A percentile compares a stretch with the other conserved stretches of the same genome.
These are phyloP conservation scores for Halcyon badia DNA, from an alignment of 2,797 vertebrate genomes.

Conservation along the genomic window DNA sequence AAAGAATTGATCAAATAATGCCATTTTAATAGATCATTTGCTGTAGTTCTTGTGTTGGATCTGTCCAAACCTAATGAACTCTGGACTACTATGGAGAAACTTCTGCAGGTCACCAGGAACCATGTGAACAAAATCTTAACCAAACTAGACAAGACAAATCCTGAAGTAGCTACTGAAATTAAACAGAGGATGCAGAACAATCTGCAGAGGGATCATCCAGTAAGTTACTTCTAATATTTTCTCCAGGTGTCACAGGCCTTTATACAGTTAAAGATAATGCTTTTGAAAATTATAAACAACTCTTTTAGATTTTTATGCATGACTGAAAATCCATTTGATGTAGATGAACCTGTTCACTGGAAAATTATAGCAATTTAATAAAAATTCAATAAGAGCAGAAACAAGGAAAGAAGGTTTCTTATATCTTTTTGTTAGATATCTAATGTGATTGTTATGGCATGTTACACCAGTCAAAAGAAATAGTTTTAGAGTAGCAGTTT, in stretches of 20 bases:
- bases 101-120: slow-evolving; percentile 85
- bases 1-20: background rate
- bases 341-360: slow-evolving; percentile 82
- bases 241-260: slow-evolving; percentile 58
- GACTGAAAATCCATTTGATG: slow-evolving; percentile 79
- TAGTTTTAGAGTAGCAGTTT: slow-evolving; percentile 77
- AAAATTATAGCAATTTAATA: slow-evolving; percentile 84
- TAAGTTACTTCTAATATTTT: slow-evolving; percentile 80
- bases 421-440: slow-evolving; percentile 78
- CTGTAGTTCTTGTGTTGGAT: slow-evolving; percentile 91
- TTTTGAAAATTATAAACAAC: slow-evolving; percentile 73
- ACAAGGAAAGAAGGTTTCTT: slow-evolving; percentile 77
- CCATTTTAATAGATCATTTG: slow-evolving; percentile 84
- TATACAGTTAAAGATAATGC: slow-evolving; percentile 69
- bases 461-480: slow-evolving; percentile 78
- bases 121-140: slow-evolving; percentile 85
- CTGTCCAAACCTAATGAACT: slow-evolving; percentile 90
- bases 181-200: slow-evolving; percentile 77
- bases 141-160: slow-evolving; percentile 81
- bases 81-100: slow-evolving; percentile 91
- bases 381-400: slow-evolving; percentile 79
- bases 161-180: slow-evolving; percentile 82
- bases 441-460: slow-evolving; percentile 77
- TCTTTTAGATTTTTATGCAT: slow-evolving; percentile 80
- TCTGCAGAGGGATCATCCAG: slow-evolving; percentile 92